Base-by-base conservation (phyloP, 2,797 vertebrate species). In the Phoeniculus purpureus region DNA sequence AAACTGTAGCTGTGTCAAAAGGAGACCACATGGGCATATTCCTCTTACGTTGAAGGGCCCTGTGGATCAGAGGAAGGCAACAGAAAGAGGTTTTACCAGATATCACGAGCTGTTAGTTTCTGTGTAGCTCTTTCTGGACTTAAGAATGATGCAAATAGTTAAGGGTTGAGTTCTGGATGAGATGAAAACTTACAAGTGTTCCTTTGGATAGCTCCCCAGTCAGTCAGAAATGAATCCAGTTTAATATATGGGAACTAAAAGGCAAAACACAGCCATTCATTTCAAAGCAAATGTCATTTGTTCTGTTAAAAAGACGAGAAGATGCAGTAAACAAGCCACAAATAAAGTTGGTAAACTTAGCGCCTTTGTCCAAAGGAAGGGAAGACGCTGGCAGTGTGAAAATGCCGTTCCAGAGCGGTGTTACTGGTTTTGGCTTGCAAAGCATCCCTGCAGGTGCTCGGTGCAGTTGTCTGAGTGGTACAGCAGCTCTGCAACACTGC, bases 231-330 rank as follows among this genome's bases (percentile, higher is more conserved):
- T 21, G 0, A 78, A 62, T 47, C 23, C 12, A 26, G n/a, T 37
- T 76, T 58, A 45, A 51, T 76, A 17, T 40, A 20, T 21, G n/a
- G 48, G n/a, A 87, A 65, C 26, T 85, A 21, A 37, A 65, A 43
- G 31, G 11, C 31, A 73, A 74, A 84, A 17, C 56, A 21, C 1
- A 58, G 43, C 12, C 21, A 10, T n/a, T 43, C 0, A 31, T 62
- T 50, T 87, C 66, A 54, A 72, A 87, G 21, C 15, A 55, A 72
- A 52, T 66, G 19, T 61, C 45, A 40, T 68, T 85, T 78, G 15
- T 65, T 85, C 55, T 78, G n/a, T n/a, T 81, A 66, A 81, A 91
- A 90, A 62, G 59, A 34, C 23, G 40, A 54, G 27, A 25, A 76
- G 27, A 43, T 60, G 31, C 47, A 83, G 48, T 48, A 88, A 88